Percentiles rank a stretch among this genome's conserved stretches.
phyloP scores from a whole-genome alignment of 2,888 invertebrate species.

The Pseudanteris insignis region DNA sequence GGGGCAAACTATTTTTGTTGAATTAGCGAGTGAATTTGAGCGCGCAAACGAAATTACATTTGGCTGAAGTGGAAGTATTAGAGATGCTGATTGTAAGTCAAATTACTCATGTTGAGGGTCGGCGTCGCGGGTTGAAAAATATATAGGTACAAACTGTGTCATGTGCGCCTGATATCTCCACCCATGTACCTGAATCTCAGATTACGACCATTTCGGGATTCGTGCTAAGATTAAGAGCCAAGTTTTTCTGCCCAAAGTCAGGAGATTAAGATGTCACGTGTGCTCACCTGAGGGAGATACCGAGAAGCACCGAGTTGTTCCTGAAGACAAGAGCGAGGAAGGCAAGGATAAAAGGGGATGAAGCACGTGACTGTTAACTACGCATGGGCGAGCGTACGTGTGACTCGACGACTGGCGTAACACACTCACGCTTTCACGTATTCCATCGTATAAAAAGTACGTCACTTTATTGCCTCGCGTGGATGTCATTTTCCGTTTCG shows the following conservation, averaged over 20 bases:
- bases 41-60: no score
- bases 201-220: constrained; percentile 57
- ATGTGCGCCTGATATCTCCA: constrained; percentile 53
- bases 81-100: constrained; percentile 15
- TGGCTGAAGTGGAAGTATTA: neutral
- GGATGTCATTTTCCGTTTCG: no score
- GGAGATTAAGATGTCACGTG: constrained; percentile 59
- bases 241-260: constrained; percentile 47
- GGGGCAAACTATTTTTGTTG: no score
- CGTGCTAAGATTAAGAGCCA: constrained; percentile 58
- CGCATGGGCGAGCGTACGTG: constrained; percentile 21
- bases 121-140: constrained; percentile 18
- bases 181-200: constrained; percentile 56
- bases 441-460: constrained; percentile 15
- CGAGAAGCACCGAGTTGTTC: constrained; percentile 18
- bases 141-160: constrained; percentile 36
- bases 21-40: no score
- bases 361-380: constrained; percentile 21
- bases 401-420: no score
- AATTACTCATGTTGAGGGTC: constrained; percentile 12
- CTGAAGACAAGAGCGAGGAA: constrained; percentile 9
- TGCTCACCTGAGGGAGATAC: constrained; percentile 49
- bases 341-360: constrained; percentile 25
- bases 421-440: no score
- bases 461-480: constrained; percentile 19